Base-by-base conservation (phyloP, 92 coral and sea anemone species). In the Palythoa grandiflora region DNA sequence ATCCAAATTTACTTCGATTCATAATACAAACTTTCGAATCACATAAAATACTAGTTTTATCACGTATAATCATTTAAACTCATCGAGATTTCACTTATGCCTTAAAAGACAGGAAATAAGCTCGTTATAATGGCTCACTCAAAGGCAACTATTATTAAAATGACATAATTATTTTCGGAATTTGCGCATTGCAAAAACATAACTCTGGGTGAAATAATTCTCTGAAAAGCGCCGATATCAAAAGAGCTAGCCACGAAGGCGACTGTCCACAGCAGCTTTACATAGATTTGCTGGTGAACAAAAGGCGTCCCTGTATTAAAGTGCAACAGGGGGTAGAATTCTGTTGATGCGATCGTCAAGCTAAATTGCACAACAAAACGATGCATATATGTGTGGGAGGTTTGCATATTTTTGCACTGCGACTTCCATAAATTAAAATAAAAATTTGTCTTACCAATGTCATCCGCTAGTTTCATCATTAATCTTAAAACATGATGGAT, bases 401-500 rank as follows among this genome's bases (percentile, higher is more conserved):
- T 37, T 12, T n/a, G 9, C 44, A 20, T 36, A 36, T 7, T 59
- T 75, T 38, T 21, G 55, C 28, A 75, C 83, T 77, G 28, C 57
- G 38, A 76, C 66, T 16, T 35, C 50, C 65, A 63, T 48, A 53
- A 48, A 72, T 84, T 65, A 68, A 91, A 54, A 47, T 38, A 63
- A 21, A 52, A 61, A 11, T 53, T 76, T 21, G 14, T 10, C 96
- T 94, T 75, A 97, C 99, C 99, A 9, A 97, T 91, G 91, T 97
- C 99, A 87, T 97, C 99, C 38, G 99, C 93, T 6, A 97, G 94
- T 5, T 97, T 94, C 79, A 95, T 98, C 92, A 97, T 93, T 3
- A 95, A 91, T 55, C 98, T 91, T 17, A 97, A 71, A 38, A 97
- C 96, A 51, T 95, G 98, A 79, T 97, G 94, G 86, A 96, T 90